Percentiles rank a stretch among this genome's conserved stretches.
Conservation (phyloP, 2,113 vertebrate genomes). For the Origma solitaria region DNA sequence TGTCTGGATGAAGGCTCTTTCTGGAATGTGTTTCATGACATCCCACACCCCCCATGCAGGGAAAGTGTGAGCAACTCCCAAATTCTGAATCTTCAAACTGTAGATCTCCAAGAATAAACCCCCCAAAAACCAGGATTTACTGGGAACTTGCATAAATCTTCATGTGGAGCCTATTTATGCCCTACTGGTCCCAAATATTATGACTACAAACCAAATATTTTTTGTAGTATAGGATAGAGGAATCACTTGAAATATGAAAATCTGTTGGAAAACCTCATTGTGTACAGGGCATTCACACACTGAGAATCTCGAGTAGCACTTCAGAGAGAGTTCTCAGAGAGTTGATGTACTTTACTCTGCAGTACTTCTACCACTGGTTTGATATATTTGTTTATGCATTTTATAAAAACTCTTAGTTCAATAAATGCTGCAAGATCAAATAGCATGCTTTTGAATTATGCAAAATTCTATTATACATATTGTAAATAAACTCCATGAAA, state of each 20-base stretch:
- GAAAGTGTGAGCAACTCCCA: background rate
- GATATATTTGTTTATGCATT: constrained; percentile 23
- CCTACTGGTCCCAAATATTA: background rate
- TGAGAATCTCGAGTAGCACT: background rate
- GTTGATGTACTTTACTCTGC: background rate
- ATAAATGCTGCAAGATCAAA: constrained; percentile 46
- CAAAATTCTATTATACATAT: constrained; percentile 44
- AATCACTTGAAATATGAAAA: background rate
- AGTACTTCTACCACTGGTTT: background rate
- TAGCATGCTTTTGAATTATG: constrained; percentile 61
- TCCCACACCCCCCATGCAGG: accelerated
- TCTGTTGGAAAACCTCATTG: background rate
- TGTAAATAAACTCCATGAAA: constrained; percentile 63
- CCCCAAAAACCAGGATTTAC: background rate
- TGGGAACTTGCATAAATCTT: background rate
- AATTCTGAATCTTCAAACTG: background rate
- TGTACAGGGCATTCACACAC: background rate
- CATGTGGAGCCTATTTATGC: background rate
- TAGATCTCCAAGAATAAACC: background rate
- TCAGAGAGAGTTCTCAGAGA: background rate
- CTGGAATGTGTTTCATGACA: background rate
- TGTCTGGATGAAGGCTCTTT: background rate
- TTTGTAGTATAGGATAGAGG: background rate
- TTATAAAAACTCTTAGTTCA: constrained; percentile 31
- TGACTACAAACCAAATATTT: background rate